Evolutionary conservation across 2,797 vertebrate genomes (phyloP).

Genomic region (Myotis planiceps): DNA sequence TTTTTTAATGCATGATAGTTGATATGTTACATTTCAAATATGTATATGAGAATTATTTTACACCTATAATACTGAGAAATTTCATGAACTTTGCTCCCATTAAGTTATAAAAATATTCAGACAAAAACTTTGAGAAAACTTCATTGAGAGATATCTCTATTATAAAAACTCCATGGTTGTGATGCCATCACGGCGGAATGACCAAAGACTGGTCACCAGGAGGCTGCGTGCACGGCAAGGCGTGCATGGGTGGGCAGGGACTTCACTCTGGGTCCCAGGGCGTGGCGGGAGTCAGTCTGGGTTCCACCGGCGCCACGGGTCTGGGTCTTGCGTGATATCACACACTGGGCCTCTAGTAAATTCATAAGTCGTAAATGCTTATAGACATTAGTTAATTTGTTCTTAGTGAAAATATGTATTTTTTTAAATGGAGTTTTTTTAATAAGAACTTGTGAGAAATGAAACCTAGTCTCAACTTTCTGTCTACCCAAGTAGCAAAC

Average conservation of each 20-base stretch:
- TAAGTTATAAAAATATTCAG: background rate
- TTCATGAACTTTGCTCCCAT: background rate
- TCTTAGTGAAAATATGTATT: background rate
- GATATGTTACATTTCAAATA: conserved; percentile 6
- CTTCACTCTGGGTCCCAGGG: no score
- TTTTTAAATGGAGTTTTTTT: background rate
- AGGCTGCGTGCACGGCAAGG: no score
- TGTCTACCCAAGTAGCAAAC: background rate
- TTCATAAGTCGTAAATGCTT: background rate
- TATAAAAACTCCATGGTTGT: no score
- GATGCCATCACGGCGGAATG: no score
- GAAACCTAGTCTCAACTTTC: background rate
- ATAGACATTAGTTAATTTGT: background rate
- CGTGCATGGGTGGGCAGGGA: rapidly evolving
- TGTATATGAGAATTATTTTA: background rate
- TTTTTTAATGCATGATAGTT: background rate
- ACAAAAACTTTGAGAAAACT: background rate
- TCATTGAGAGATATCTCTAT: background rate
- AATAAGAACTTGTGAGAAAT: background rate
- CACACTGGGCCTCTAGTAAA: background rate
- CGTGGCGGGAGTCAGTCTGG: no score
- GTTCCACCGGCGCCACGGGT: rapidly evolving
- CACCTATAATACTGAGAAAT: background rate
- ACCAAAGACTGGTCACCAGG: no score
- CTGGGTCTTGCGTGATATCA: rapidly evolving